Base-by-base conservation (phyloP, 23 tunicate species). In the Phallusia fumigata region DNA sequence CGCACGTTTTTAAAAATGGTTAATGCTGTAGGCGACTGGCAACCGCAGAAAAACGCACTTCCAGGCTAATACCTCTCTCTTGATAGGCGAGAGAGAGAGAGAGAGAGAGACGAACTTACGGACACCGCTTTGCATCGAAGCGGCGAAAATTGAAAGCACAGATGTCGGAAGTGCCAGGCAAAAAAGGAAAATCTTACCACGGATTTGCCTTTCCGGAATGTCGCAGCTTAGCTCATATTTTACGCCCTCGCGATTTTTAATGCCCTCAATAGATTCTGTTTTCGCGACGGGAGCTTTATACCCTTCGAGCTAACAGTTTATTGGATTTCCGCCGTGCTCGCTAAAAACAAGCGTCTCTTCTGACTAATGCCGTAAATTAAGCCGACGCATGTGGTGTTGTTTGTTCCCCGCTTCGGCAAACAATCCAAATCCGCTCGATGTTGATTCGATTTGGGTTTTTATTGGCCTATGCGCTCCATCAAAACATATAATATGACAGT, bases 21-120 rank as follows among this genome's bases (percentile, higher is more conserved):
- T 58, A 58, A 58, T 58, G 69, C 69, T 58, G 69, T 58, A 58
- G 69, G 69, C 69, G 69, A 58, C 26, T 58, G 69, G 28, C 69
- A 24, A 58, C 69, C 69, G 28, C 69, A 58, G 69, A 58, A 58
- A 40, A 58, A 58, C 69, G 69, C 69, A 24, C 28, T 58, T 24
- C 28, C 69, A 58, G 69, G 28, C 28, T 58, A 58, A 58, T 58
- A 21, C 69, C 28, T 22, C 69, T 58, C 28, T 22, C 69, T 58
- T 58, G 28, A 58, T 24, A 58, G 69, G 69, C 69, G 28, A 58
- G 69, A 58, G 69, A 58, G 16, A 3, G 69, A 58, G 47, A 40
- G 8, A 10, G 47, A 3, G 47, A 5, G 47, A 5, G 5, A 21
- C 69, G 69, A 21, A 11, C 28, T 58, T 40, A 40, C 5, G 10